A percentile compares a stretch with the other conserved stretches of the same genome.
phyloP scores from a whole-genome alignment of 2,888 invertebrate genomes.

The Synanthedon vespiformis region DNA sequence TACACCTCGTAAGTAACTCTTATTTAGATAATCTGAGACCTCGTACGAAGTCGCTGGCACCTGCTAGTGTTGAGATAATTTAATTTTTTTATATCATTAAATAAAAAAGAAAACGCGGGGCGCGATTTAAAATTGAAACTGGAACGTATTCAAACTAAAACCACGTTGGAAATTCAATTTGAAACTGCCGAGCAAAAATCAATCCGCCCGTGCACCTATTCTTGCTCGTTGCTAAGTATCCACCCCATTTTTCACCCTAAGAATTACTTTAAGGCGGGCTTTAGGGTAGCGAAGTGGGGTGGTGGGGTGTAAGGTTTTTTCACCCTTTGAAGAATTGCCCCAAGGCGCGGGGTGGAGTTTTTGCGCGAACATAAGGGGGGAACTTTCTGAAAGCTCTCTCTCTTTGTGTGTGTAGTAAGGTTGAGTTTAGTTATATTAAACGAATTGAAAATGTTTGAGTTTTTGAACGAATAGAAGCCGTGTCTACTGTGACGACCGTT shows the following conservation, averaged over 20 bases:
- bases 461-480: conserved; percentile 33
- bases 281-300: conserved; percentile 22
- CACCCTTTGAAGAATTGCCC: conserved; percentile 70
- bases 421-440: conserved; percentile 39
- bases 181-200: conserved; percentile 31
- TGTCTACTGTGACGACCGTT: neutral
- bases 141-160: neutral
- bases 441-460: conserved; percentile 60
- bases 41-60: too few relatives aligned
- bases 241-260: conserved; percentile 68
- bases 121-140: neutral
- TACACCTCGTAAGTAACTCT: too few relatives aligned
- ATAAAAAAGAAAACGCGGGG: too few relatives aligned
- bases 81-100: too few relatives aligned
- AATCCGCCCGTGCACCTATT: conserved; percentile 35
- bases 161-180: neutral
- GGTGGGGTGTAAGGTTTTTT: conserved; percentile 44
- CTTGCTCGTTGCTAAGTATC: conserved; percentile 61
- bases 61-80: too few relatives aligned
- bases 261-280: conserved; percentile 64
- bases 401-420: conserved; percentile 33
- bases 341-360: conserved; percentile 53
- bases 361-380: conserved; percentile 23
- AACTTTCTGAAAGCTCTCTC: conserved; percentile 20
- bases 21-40: too few relatives aligned